Conservation (phyloP, 2,113 vertebrate species). For the Neopipo cinnamomea region DNA sequence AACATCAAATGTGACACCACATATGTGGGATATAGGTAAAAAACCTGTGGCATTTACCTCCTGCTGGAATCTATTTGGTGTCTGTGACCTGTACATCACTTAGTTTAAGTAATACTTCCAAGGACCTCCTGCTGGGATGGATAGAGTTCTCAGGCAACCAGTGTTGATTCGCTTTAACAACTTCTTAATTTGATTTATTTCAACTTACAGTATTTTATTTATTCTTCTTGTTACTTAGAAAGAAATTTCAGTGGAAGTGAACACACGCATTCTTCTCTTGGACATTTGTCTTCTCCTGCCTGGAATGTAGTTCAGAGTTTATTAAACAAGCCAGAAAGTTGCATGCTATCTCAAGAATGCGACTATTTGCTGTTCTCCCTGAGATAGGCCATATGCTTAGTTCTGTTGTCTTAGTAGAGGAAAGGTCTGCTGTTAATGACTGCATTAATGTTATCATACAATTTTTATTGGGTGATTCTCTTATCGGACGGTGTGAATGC, state of each 20-base stretch:
- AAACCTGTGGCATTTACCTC: background rate
- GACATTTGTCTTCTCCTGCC: background rate
- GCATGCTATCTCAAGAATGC: conserved; percentile 41
- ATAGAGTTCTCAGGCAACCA: background rate
- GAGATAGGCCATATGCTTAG: conserved; percentile 15
- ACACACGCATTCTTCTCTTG: background rate
- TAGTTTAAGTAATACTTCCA: background rate
- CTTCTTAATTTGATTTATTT: background rate
- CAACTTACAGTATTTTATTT: background rate
- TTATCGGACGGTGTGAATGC: background rate
- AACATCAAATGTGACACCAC: background rate
- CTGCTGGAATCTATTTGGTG: background rate
- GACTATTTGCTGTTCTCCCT: conserved; percentile 18
- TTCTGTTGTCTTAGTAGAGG: background rate
- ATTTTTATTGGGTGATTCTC: conserved; percentile 10
- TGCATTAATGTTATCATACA: background rate
- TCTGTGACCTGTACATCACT: background rate
- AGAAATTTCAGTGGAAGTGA: background rate
- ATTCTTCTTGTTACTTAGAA: background rate
- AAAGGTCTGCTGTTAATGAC: background rate
- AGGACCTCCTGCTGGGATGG: background rate
- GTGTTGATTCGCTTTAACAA: background rate
- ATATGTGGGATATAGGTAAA: background rate
- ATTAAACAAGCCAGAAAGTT: conserved; percentile 39
- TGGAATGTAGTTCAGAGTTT: conserved; percentile 29